Percentiles rank a stretch among this genome's conserved stretches.
These are phyloP conservation scores for Ophraella communa DNA, from an alignment of 2,888 invertebrate species.

Conservation along the genomic window DNA sequence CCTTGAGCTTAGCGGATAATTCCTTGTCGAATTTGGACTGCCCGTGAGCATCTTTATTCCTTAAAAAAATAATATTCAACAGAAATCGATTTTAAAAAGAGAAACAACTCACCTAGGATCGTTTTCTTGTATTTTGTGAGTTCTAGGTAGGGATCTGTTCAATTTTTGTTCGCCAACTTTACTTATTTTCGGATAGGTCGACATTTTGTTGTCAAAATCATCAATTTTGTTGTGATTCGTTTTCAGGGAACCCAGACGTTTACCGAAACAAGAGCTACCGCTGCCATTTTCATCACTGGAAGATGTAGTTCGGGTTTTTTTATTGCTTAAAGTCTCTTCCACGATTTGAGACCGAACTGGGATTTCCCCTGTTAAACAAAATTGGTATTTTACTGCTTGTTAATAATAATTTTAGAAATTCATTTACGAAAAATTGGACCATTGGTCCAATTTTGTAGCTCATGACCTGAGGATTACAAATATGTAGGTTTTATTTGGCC, in stretches of 20 bases:
- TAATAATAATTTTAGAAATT: too few relatives aligned
- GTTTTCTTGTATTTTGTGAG: conserved; percentile 50
- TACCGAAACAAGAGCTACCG: conserved; percentile 57
- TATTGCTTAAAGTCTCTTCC: conserved; percentile 21
- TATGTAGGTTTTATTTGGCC: too few relatives aligned
- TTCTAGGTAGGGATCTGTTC: conserved; percentile 56
- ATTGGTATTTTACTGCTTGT: background rate
- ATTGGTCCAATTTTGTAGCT: too few relatives aligned
- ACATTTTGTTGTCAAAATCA: conserved; percentile 45
- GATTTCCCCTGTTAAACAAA: conserved; percentile 48
- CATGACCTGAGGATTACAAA: too few relatives aligned
- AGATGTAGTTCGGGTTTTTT: conserved; percentile 46
- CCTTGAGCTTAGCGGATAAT: conserved; percentile 22
- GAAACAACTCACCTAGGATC: background rate
- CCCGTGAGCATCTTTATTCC: conserved; percentile 4
- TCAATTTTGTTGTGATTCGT: conserved; percentile 47
- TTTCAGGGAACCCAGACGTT: conserved; percentile 55
- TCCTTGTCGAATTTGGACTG: conserved; percentile 13
- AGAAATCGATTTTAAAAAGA: background rate
- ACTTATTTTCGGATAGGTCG: conserved; percentile 53
- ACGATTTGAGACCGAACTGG: conserved; percentile 52
- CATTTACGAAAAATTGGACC: too few relatives aligned
- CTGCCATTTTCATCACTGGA: conserved; percentile 40
- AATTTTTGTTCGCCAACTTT: conserved; percentile 49
- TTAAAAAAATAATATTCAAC: conserved; percentile 8